Evolutionary conservation across 2,888 invertebrate species (phyloP).

Genomic region (Chironomus tentans): DNA sequence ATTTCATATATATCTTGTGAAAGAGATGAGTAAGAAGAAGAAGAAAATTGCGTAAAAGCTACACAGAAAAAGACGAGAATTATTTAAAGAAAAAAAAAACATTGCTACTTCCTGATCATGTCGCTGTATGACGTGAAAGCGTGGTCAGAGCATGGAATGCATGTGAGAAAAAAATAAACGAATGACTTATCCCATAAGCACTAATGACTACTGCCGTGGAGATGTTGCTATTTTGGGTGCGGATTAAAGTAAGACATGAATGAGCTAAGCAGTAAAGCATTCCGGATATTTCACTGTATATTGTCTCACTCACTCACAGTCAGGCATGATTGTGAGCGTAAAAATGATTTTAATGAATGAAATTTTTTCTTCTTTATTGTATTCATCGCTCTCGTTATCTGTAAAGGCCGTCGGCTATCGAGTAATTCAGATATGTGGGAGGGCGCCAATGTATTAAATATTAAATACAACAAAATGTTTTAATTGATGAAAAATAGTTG

Average conservation of each 20-base stretch:
- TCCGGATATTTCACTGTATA: conserved; percentile 1
- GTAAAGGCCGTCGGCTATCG: not conserved
- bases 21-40: no score
- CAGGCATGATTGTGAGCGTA: not conserved
- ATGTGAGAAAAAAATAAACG: not conserved
- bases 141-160: not conserved
- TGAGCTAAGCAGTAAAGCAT: conserved; percentile 20
- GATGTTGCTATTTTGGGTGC: conserved; percentile 13
- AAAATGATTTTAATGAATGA: conserved; percentile 25
- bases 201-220: not conserved
- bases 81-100: not conserved
- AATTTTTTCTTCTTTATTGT: conserved; percentile 8
- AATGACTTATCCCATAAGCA: not conserved
- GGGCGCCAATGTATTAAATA: conserved; percentile 15
- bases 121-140: not conserved
- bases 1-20: no score
- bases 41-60: not conserved
- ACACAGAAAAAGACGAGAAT: not conserved
- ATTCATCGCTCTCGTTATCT: conserved; percentile 1
- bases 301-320: not conserved
- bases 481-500: no score
- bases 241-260: conserved; percentile 15
- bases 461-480: no score
- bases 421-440: not conserved
- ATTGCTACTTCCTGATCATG: not conserved